A percentile compares a stretch with the other conserved stretches of the same genome.
Conservation (phyloP, 2,113 vertebrate genomes). For the Climacteris rufus region DNA sequence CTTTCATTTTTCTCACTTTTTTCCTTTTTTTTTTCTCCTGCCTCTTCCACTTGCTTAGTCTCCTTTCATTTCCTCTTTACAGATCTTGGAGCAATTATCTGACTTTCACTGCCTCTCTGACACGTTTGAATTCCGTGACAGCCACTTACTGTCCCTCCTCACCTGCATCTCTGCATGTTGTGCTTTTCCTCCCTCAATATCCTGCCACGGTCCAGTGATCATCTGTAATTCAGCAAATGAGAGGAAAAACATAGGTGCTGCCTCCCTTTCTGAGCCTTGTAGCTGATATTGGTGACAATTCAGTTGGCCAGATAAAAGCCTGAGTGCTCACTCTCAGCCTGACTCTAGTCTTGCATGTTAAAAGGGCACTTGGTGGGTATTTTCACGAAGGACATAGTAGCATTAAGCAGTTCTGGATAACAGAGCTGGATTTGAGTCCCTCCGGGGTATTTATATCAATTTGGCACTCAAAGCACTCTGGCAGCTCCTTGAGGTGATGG, state of each 20-base stretch:
- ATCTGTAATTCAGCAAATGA: conserved; percentile 17
- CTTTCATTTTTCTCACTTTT: not conserved
- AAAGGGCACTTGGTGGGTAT: not conserved
- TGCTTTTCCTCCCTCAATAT: not conserved
- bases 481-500: not conserved
- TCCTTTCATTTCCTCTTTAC: not conserved
- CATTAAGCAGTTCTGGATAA: not conserved
- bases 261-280: not conserved
- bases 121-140: not conserved
- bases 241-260: not conserved
- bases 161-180: not conserved
- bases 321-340: not conserved
- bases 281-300: not conserved
- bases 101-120: not conserved
- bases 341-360: not conserved
- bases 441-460: not conserved
- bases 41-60: not conserved
- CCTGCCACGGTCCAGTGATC: not conserved
- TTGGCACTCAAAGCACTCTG: not conserved
- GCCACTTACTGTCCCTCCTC: not conserved
- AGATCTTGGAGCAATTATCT: not conserved
- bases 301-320: not conserved
- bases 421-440: not conserved
- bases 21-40: not conserved
- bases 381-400: not conserved